Evolutionary conservation across 2,113 vertebrate genomes (phyloP), one percentile per base, ranked within the genome.

Genomic region (Atrichornis clamosus): DNA sequence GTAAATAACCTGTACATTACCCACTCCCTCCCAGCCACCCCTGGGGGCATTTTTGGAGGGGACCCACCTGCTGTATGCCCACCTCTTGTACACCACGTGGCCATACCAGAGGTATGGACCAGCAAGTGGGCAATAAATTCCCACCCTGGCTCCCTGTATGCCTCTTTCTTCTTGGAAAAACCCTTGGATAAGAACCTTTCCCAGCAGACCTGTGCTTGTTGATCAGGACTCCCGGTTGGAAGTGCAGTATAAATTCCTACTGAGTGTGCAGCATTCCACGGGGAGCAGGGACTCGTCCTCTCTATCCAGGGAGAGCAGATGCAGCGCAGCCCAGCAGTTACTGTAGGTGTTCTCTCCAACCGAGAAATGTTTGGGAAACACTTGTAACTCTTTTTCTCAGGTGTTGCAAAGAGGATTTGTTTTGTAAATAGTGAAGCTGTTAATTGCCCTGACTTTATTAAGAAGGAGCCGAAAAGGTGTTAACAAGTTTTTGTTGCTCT

Each of bases 391-490:
- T 73, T 28, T 96, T 95, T 96, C 96, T 96, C 92, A 93, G 93
- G 93, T 96, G 95, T 75, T 91, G 88, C 65, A 32, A 56, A 87
- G 86, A 87, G 69, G 89, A 96, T 96, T 95, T 96, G 96, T 92
- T 96, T 96, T 97, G 94, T 97, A 97, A 97, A 96, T 97, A 63
- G 65, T 1, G 70, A 79, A 74, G 87, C 74, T 82, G 88, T 87
- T 96, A 96, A 97, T 97, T 96, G 89, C 92, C 64, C 65, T 53
- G 92, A 62, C 83, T 96, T 89, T 94, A 96, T 93, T 96, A 96
- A 93, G 64, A 81, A 7, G 18, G 56, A 94, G 62, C 77, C 35
- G 83, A 72, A 90, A 95, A 95, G 76, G 75, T 93, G 88, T 94
- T 96, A 90, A 90, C 68, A 86, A 78, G 92, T 86, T 92, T 89